These are phyloP conservation scores for Agrilus biguttatus DNA, from an alignment of 2,888 invertebrate species.

Conservation along the genomic window DNA sequence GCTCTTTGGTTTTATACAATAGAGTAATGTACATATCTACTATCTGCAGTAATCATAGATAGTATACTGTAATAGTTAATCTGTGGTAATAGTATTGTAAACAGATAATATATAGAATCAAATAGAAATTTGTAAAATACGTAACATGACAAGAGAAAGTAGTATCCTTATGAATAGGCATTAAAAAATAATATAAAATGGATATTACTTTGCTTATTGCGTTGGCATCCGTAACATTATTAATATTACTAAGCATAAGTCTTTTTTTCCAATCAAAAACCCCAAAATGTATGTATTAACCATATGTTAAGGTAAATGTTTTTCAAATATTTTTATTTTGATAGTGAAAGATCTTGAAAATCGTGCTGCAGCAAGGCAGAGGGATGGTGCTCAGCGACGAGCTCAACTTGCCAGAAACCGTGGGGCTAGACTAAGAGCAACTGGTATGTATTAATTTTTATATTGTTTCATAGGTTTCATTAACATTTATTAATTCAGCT, in stretches of 20 bases:
- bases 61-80: too few species aligned
- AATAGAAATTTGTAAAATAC: not conserved
- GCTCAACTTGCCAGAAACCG: constrained; percentile 62
- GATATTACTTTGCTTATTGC: constrained; percentile 32
- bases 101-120: not conserved
- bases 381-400: constrained; percentile 45
- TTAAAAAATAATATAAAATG: constrained; percentile 19
- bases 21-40: too few species aligned
- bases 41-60: too few species aligned
- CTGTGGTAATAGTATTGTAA: too few species aligned
- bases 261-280: constrained; percentile 23
- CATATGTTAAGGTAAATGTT: constrained; percentile 3
- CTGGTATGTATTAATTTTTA: constrained; percentile 26
- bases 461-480: not conserved
- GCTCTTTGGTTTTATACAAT: too few species aligned
- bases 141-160: not conserved
- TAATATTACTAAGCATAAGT: constrained; percentile 27
- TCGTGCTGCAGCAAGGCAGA: constrained; percentile 20
- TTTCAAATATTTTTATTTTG: constrained; percentile 3
- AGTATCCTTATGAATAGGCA: too few species aligned
- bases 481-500: not conserved
- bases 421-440: constrained; percentile 48
- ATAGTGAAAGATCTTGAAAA: constrained; percentile 8
- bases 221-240: constrained; percentile 26
- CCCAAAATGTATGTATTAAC: constrained; percentile 7